phyloP scores from a whole-genome alignment of 1,140 invertebrate species.

The Drosophila mauritiana region DNA sequence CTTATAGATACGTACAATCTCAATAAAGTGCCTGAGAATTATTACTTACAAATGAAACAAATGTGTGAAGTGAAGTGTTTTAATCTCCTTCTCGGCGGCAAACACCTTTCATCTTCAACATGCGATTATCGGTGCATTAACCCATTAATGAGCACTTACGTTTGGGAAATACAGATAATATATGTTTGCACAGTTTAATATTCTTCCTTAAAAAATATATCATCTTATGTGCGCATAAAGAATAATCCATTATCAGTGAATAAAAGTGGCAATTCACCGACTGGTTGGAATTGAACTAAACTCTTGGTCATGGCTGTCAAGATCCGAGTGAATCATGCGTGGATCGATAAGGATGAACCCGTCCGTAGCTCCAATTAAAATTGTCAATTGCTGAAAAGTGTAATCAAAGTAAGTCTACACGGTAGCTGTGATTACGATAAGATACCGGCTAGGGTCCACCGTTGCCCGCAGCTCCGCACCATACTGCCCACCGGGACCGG shows the following conservation, averaged over 20 bases:
- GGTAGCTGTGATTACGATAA: constrained; percentile 42
- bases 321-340: constrained; percentile 27
- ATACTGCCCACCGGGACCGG: not conserved
- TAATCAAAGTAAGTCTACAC: constrained; percentile 50
- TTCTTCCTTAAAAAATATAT: too few species aligned
- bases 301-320: constrained; percentile 11
- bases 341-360: constrained; percentile 51
- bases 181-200: too few species aligned
- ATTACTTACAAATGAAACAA: constrained; percentile 32
- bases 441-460: constrained; percentile 27
- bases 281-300: not conserved
- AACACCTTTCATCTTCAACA: constrained; percentile 11
- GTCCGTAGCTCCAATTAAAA: constrained; percentile 47
- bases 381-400: constrained; percentile 53
- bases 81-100: not conserved
- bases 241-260: too few species aligned
- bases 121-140: not conserved
- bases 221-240: too few species aligned
- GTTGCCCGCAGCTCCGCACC: not conserved
- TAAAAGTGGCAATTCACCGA: too few species aligned
- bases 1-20: constrained; percentile 62
- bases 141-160: too few species aligned
- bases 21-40: constrained; percentile 76
- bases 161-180: not conserved
- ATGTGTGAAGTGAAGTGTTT: not conserved